These are phyloP conservation scores for Strigamia transsilvanica DNA, from an alignment of 2,888 invertebrate genomes.

Conservation along the genomic window DNA sequence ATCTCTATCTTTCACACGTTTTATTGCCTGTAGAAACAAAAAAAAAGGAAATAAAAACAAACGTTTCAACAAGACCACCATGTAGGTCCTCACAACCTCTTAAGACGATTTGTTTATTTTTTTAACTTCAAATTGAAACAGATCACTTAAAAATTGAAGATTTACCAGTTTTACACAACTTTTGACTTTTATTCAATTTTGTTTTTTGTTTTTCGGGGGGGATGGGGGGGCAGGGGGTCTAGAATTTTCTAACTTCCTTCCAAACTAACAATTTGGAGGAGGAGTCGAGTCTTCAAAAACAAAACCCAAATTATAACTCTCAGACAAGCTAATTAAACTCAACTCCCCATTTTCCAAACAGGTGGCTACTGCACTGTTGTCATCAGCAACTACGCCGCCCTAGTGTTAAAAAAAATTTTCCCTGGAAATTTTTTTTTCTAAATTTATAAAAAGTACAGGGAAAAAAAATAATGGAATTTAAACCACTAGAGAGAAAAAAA, in stretches of 20 bases:
- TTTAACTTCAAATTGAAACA: too few species aligned
- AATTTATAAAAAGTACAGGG: background rate
- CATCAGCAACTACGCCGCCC: conserved; percentile 41
- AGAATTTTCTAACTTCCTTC: conserved; percentile 2
- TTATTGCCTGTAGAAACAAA: conserved; percentile 2
- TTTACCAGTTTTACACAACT: too few species aligned
- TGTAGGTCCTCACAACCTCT: background rate
- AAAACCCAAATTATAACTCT: conserved; percentile 44
- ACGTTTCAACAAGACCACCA: conserved; percentile 21
- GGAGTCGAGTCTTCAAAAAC: conserved; percentile 38
- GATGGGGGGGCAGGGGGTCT: too few species aligned
- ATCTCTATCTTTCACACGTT: conserved; percentile 2
- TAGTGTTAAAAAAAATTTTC: conserved; percentile 39
- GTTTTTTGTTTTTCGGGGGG: background rate
- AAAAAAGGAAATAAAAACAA: background rate
- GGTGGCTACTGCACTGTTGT: conserved; percentile 45
- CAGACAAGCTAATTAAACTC: conserved; percentile 44
- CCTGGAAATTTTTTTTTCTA: background rate
- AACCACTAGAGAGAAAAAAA: background rate
- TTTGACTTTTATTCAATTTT: background rate
- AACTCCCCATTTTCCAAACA: conserved; percentile 42
- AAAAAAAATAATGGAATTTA: background rate
- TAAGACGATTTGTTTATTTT: too few species aligned
- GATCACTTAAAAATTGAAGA: too few species aligned
- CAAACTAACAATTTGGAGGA: conserved; percentile 12